Evolutionary conservation across 2,797 vertebrate genomes (phyloP).

Genomic region (Vultur gryphus): DNA sequence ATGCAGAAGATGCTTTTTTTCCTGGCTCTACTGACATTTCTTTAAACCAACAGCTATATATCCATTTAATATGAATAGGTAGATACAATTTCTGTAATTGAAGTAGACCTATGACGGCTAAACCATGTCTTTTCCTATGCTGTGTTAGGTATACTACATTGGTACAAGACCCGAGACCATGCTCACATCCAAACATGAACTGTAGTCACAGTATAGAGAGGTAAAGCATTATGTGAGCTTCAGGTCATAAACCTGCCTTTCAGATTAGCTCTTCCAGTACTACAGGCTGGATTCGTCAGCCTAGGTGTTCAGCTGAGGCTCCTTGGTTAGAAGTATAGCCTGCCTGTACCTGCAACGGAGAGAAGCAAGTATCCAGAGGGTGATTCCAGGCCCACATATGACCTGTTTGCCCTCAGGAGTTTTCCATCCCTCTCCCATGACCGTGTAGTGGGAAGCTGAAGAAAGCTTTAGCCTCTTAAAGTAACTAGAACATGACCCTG

Average conservation of each 20-base stretch:
- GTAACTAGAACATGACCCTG: background rate
- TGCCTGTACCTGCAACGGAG: background rate
- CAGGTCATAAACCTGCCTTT: background rate
- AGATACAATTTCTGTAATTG: background rate
- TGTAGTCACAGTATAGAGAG: background rate
- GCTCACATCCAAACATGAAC: background rate
- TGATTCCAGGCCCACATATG: background rate
- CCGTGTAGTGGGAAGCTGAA: background rate
- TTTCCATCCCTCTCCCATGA: background rate
- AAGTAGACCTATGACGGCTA: background rate
- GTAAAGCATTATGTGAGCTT: background rate
- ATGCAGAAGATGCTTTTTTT: background rate
- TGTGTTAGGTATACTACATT: background rate
- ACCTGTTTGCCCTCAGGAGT: background rate
- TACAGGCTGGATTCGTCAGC: background rate
- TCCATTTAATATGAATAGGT: background rate
- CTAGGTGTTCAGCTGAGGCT: background rate
- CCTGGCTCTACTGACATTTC: background rate
- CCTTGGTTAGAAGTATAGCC: background rate
- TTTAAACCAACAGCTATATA: background rate
- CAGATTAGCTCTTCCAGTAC: background rate
- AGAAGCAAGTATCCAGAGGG: background rate
- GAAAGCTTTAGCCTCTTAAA: background rate
- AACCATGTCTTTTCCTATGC: background rate
- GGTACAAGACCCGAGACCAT: background rate